Evolutionary conservation across 1,140 invertebrate genomes (phyloP), one percentile per base, ranked within the genome.

Genomic region (Sarcophaga bullata): DNA sequence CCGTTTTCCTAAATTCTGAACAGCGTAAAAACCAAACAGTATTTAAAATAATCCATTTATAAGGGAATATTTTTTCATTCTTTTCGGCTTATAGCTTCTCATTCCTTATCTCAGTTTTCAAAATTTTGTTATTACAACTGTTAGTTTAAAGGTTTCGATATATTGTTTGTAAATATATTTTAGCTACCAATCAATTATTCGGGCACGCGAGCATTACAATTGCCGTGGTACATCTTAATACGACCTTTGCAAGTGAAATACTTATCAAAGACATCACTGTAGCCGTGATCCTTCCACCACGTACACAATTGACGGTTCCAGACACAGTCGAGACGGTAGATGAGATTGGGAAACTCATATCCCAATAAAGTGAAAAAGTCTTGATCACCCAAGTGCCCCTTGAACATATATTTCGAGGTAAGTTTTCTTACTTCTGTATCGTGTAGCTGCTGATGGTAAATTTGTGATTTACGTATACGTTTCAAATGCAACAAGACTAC

Each of bases 261-360:
- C 82, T 93, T 90, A 84, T 94, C 92, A 88, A 97, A 97, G 50
- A 96, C 92, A 84, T 95, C 93, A 4, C 91, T 91, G 85, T 97
- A 97, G 6, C 95, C 95, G 85, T 95, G 94, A 84, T 94, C 92
- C 84, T 93, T 92, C 96, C 96, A 97, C 95, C 96, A 97, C 1
- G 92, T 93, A 87, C 96, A 97, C 73, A 97, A 89, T 87, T 97
- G 96, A 73, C 95, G 91, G 87, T 97, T 97, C 94, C 96, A 97
- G 9, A 92, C 92, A 90, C 96, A 97, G 73, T 95, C 94, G 25
- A 97, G 88, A 19, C 92, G 92, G 86, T 96, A 93, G 86, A 97
- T 95, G 25, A 96, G 88, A 84, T 95, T 91, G 6, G 94, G 94
- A 86, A 94, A 91, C 85, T 97, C 95, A 85, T 89, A 92, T 2